A percentile compares a stretch with the other conserved stretches of the same genome.
Conservation (phyloP, 2,888 invertebrate genomes). For the Cryptocephalus primarius region DNA sequence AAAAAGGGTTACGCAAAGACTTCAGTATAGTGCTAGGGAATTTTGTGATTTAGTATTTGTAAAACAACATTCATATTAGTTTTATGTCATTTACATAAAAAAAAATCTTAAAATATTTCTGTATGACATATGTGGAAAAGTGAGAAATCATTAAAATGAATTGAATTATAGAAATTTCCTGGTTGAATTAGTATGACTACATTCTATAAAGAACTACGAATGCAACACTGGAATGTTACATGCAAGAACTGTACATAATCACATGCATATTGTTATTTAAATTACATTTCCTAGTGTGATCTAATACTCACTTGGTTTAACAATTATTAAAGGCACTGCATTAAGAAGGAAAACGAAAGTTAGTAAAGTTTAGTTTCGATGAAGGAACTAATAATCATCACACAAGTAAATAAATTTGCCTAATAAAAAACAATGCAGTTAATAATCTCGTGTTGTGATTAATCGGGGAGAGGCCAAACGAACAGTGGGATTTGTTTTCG, state of each 20-base stretch:
- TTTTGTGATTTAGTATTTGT: too few relatives aligned
- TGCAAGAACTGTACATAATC: slow-evolving; percentile 4
- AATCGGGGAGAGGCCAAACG: not conserved
- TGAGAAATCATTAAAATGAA: not conserved
- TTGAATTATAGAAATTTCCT: too few relatives aligned
- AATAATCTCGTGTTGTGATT: not conserved
- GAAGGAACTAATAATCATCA: too few relatives aligned
- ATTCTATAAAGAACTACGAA: too few relatives aligned
- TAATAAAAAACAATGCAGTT: not conserved
- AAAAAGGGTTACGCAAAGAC: slow-evolving; percentile 3
- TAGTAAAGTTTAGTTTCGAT: not conserved
- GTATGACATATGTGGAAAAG: too few relatives aligned
- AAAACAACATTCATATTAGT: too few relatives aligned
- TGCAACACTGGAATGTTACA: not conserved
- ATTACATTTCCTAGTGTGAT: not conserved
- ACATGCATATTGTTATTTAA: not conserved
- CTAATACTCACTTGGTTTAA: slow-evolving; percentile 40
- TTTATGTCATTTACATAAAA: too few relatives aligned
- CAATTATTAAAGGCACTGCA: slow-evolving; percentile 49
- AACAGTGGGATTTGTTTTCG: slow-evolving; percentile 2
- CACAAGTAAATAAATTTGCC: too few relatives aligned
- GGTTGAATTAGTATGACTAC: too few relatives aligned
- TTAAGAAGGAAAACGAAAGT: slow-evolving; percentile 18
- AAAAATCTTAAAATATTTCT: too few relatives aligned
- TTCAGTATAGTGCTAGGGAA: too few relatives aligned